Conservation (phyloP, 2,888 invertebrate species). For the Megalurothrips usitatus region DNA sequence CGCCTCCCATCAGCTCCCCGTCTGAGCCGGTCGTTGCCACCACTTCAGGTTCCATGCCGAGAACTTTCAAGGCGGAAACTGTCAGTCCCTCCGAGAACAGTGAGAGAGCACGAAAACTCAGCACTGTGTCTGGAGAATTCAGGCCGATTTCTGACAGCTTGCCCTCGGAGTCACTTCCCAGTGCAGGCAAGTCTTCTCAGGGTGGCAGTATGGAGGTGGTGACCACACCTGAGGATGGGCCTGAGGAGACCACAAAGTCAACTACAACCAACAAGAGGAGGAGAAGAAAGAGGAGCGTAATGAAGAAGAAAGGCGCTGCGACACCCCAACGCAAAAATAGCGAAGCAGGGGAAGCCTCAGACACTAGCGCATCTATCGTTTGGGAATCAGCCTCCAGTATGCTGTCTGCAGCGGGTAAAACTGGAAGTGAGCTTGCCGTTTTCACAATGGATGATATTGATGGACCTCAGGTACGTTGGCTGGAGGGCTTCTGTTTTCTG, state of each 20-base stretch:
- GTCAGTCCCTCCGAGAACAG: conserved; percentile 50
- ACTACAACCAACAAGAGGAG: conserved; percentile 58
- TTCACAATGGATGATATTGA: conserved; percentile 31
- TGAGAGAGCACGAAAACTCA: conserved; percentile 58
- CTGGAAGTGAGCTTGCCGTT: background rate
- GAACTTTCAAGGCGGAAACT: conserved; percentile 55
- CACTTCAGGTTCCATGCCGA: conserved; percentile 43
- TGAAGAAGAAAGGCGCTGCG: conserved; percentile 66
- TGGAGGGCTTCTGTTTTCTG: background rate
- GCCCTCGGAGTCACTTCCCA: conserved; percentile 37
- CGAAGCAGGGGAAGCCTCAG: background rate
- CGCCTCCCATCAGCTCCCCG: background rate
- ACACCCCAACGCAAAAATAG: conserved; percentile 16
- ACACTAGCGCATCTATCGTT: background rate
- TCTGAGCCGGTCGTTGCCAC: conserved; percentile 28
- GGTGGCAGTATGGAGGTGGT: conserved; percentile 27
- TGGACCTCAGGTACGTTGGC: background rate
- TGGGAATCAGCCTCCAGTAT: conserved; percentile 31
- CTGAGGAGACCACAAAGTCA: conserved; percentile 45
- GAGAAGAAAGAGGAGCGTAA: conserved; percentile 70
- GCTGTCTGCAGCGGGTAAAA: conserved; percentile 32
- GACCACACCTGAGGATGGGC: background rate
- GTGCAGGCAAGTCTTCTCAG: conserved; percentile 35
- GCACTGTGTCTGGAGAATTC: conserved; percentile 59
- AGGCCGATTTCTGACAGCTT: conserved; percentile 52